Evolutionary conservation across 2,113 vertebrate species (phyloP).

Genomic region (Ivindomyrus marchei): DNA sequence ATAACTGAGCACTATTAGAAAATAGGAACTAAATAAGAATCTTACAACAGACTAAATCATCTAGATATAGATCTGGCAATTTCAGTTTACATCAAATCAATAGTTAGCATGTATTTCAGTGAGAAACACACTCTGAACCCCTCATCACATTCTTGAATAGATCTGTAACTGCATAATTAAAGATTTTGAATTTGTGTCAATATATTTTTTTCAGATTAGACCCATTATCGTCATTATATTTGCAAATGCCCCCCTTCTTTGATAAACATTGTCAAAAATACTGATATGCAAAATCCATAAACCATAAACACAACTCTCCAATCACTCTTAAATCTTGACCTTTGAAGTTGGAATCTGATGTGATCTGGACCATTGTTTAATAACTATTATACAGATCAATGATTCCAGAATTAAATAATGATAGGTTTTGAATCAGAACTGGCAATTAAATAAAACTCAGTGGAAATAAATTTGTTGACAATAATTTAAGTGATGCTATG

Average conservation of each 20-base stretch:
- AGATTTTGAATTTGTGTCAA: neutral
- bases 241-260: neutral
- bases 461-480: slow-evolving; percentile 10
- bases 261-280: neutral
- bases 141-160: neutral
- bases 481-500: slow-evolving; percentile 20
- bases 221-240: neutral
- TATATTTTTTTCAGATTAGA: neutral
- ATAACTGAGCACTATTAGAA: neutral
- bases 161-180: neutral
- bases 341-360: neutral
- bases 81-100: neutral
- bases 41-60: neutral
- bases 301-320: neutral
- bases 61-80: neutral
- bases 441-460: neutral
- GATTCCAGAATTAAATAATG: neutral
- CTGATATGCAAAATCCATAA: neutral
- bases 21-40: neutral
- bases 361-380: slow-evolving; percentile 1
- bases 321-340: neutral
- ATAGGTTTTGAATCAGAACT: neutral
- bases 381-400: neutral
- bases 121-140: neutral
- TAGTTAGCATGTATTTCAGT: neutral